phyloP scores from a whole-genome alignment of 2,797 vertebrate species.

The Ataeniobius toweri region DNA sequence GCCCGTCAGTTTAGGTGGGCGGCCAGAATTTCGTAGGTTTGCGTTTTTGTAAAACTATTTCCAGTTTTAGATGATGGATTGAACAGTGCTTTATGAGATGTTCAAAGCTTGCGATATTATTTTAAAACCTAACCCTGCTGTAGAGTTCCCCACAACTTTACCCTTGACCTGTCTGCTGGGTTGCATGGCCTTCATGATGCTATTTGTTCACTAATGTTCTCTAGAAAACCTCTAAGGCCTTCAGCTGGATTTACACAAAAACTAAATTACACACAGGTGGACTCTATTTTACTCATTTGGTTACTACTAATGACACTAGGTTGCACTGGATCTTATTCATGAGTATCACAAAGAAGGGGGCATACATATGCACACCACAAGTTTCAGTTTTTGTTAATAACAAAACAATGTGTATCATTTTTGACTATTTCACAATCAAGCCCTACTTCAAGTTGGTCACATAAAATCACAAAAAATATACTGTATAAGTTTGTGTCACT shows the following conservation, averaged over 20 bases:
- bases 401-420: neutral
- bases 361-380: neutral
- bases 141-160: too few relatives aligned
- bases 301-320: neutral
- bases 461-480: neutral
- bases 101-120: too few relatives aligned
- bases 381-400: neutral
- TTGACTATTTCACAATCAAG: neutral
- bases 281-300: neutral
- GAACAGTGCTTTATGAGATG: too few relatives aligned
- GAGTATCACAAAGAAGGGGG: neutral
- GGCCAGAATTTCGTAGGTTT: neutral
- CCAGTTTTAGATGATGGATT: too few relatives aligned
- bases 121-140: too few relatives aligned
- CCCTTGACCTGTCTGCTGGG: too few relatives aligned
- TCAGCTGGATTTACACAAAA: too few relatives aligned
- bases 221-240: too few relatives aligned
- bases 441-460: neutral
- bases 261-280: neutral
- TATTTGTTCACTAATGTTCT: too few relatives aligned
- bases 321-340: neutral
- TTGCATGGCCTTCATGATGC: too few relatives aligned
- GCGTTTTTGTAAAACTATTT: neutral
- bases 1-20: neutral
- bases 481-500: neutral